Evolutionary conservation across 2,888 invertebrate genomes (phyloP).

Genomic region (Keiferia lycopersicella): DNA sequence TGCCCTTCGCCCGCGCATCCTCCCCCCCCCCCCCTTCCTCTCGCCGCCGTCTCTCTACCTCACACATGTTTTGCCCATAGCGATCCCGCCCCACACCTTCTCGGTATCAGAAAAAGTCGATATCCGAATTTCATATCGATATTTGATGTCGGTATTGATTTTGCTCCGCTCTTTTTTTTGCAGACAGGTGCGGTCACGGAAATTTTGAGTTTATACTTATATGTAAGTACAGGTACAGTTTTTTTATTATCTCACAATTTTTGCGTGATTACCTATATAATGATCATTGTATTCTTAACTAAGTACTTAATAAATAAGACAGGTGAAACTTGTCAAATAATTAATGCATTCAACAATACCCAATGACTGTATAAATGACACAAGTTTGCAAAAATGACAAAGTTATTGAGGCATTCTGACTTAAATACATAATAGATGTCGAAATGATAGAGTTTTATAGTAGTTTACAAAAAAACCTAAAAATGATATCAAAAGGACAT

Average conservation of each 20-base stretch:
- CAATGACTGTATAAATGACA: too few relatives aligned
- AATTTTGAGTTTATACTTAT: background rate
- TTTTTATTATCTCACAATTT: background rate
- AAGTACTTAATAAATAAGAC: too few relatives aligned
- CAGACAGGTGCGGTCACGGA: constrained; percentile 24
- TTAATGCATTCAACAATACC: too few relatives aligned
- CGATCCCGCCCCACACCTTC: constrained; percentile 72
- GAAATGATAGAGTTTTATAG: too few relatives aligned
- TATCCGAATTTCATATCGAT: constrained; percentile 38
- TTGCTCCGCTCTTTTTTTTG: constrained; percentile 26
- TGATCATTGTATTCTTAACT: too few relatives aligned
- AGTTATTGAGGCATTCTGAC: too few relatives aligned
- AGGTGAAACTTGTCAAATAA: too few relatives aligned
- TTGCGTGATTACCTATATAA: too few relatives aligned
- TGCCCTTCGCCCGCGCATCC: constrained; percentile 63
- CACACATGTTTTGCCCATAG: constrained; percentile 61
- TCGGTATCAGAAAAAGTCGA: constrained; percentile 66
- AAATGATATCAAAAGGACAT: constrained; percentile 42
- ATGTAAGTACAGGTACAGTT: background rate
- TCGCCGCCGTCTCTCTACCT: constrained; percentile 36
- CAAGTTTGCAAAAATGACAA: too few relatives aligned
- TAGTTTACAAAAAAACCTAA: constrained; percentile 23
- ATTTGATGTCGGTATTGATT: constrained; percentile 23
- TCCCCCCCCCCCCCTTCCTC: constrained; percentile 36
- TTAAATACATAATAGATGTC: too few relatives aligned